Conservation (phyloP, 1,140 invertebrate species). For the Mycetomoellerius zeteki region DNA sequence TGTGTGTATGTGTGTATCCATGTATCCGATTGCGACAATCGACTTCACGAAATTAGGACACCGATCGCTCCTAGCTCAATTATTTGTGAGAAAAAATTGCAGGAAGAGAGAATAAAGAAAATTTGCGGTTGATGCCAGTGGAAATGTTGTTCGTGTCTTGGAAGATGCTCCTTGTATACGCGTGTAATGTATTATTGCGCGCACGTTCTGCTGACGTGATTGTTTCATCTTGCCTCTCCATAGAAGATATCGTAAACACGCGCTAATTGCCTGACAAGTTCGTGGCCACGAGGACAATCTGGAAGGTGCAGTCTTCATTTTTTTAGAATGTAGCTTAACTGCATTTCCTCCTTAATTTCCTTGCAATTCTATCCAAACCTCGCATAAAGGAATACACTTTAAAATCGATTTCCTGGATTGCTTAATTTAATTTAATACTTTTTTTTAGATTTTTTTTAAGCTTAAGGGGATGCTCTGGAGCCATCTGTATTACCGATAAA, state of each 20-base stretch:
- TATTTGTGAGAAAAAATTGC: conserved; percentile 73
- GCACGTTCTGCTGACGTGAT: conserved; percentile 76
- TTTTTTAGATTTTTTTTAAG: neutral
- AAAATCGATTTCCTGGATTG: neutral
- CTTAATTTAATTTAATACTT: conserved; percentile 28
- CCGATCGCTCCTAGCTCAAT: conserved; percentile 76
- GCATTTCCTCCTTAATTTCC: conserved; percentile 24
- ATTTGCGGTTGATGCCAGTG: conserved; percentile 78
- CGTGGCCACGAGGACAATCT: conserved; percentile 74
- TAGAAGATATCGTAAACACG: conserved; percentile 78
- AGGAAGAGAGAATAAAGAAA: conserved; percentile 67
- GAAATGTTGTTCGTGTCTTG: conserved; percentile 71
- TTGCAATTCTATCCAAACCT: neutral
- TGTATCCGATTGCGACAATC: conserved; percentile 51
- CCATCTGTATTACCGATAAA: too few species aligned
- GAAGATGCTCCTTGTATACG: conserved; percentile 70
- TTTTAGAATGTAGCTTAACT: conserved; percentile 17
- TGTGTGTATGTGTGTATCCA: too few species aligned
- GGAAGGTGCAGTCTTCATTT: neutral
- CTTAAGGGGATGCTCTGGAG: too few species aligned
- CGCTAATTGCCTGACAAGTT: conserved; percentile 71
- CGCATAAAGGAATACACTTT: neutral
- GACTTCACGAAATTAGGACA: conserved; percentile 61
- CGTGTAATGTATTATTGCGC: conserved; percentile 69
- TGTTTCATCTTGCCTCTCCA: conserved; percentile 84